Evolutionary conservation across 2,113 vertebrate genomes (phyloP), one percentile per base, ranked within the genome.

Genomic region (Dunckerocampus dactyliophorus): DNA sequence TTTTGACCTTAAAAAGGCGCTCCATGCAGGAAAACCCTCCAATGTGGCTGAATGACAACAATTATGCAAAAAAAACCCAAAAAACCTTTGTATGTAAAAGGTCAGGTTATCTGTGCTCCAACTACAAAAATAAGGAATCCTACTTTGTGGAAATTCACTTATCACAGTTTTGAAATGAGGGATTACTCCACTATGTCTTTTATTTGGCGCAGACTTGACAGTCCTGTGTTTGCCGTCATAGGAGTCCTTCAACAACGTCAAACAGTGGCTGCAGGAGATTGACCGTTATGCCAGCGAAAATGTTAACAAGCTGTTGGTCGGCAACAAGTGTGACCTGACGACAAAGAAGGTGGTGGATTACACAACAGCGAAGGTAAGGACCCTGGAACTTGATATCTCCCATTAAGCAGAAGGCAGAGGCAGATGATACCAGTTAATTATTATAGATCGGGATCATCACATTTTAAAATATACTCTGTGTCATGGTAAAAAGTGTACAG

Each of bases 271-370:
- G 84, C 95, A 99, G 88, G 96, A 99, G 88, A 99, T 99, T 77
- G 96, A 99, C 76, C 96, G 96, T 70, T 99, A 99, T 15, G 96
- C 96, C 91, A 98, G 95, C 90, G 96, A 99, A 92, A 99, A 99
- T 10, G 96, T 99, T 88, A 99, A 99, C 93, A 99, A 98, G 89
- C 91, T 98, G 80, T 93, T 98, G 94, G 96, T 98, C 81, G 96
- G 96, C 73, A 98, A 98, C 92, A 98, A 98, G 80, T 98, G 95
- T 85, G 96, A 98, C 85, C 88, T 98, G 87, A 98, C 95, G 76
- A 98, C 96, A 82, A 98, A 98, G 92, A 98, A 98, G 90, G 95
- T 98, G 88, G 96, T 98, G 91, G 95, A 98, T 83, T 98, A 98
- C 90, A 97, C 96, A 93, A 98, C 96, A 82, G 95, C 96, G 80